phyloP scores from a whole-genome alignment of 2,113 vertebrate genomes.

The Sebastes fasciatus region DNA sequence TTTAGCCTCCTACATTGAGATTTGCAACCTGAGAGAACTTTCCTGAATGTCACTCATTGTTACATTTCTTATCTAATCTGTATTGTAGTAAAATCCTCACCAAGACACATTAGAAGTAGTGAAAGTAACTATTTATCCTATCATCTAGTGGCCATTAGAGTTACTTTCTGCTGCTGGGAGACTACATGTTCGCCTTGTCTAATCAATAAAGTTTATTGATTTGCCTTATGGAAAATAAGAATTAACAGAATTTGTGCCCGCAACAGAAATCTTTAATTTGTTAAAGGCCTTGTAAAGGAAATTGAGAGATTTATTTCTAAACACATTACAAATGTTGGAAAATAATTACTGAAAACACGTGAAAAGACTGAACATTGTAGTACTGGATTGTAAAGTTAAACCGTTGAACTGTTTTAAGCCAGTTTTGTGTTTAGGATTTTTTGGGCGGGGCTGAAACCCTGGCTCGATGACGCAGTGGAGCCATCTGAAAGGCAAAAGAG shows the following conservation, averaged over 20 bases:
- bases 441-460: too few species aligned
- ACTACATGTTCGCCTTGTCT: background rate
- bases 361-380: too few species aligned
- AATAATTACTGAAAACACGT: too few species aligned
- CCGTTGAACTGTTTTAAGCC: too few species aligned
- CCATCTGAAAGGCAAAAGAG: too few species aligned
- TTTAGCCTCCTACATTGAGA: background rate
- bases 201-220: background rate
- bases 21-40: background rate
- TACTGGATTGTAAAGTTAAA: too few species aligned
- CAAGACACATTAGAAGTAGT: background rate
- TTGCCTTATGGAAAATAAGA: background rate
- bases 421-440: too few species aligned
- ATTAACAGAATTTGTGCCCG: background rate
- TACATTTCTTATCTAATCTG: background rate
- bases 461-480: too few species aligned
- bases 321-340: too few species aligned
- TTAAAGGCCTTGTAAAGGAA: too few species aligned
- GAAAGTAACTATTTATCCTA: background rate
- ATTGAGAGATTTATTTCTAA: too few species aligned
- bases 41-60: background rate
- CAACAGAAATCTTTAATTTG: too few species aligned
- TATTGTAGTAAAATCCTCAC: background rate
- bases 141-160: background rate
- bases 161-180: background rate